A percentile compares a stretch with the other conserved stretches of the same genome.
Conservation (phyloP, 2,888 invertebrate genomes). For the Trichopoda pennipes region DNA sequence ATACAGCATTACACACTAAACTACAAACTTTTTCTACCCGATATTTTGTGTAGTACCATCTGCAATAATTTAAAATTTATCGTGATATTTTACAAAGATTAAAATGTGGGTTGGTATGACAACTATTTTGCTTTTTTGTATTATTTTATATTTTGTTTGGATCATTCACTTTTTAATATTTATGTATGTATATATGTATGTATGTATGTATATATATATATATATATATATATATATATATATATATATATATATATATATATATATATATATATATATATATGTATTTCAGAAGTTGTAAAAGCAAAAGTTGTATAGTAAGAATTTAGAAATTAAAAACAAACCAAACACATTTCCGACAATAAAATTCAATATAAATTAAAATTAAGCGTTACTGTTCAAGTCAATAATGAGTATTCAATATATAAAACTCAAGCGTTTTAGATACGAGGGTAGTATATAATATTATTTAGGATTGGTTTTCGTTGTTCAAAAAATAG, state of each 20-base stretch:
- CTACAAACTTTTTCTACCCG: background rate
- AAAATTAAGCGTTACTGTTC: background rate
- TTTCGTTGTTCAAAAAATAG: too few relatives aligned
- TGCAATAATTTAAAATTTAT: conserved; percentile 7
- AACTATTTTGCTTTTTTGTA: background rate
- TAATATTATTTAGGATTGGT: too few relatives aligned
- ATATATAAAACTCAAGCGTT: too few relatives aligned
- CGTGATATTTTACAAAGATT: background rate
- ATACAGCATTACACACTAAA: background rate
- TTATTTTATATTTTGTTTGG: background rate
- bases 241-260: too few relatives aligned
- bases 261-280: too few relatives aligned
- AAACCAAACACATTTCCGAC: background rate
- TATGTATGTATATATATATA: too few relatives aligned
- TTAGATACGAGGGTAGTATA: background rate
- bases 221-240: too few relatives aligned
- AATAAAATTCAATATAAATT: background rate
- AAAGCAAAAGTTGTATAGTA: background rate
- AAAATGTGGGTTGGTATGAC: conserved; percentile 49
- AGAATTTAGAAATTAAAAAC: background rate
- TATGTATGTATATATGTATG: too few relatives aligned
- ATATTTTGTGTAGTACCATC: background rate
- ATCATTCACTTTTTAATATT: conserved; percentile 4
- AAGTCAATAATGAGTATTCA: background rate
- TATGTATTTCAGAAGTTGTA: too few relatives aligned